Conservation (phyloP, 64 coral and sea anemone species). For the Porites lutea region DNA sequence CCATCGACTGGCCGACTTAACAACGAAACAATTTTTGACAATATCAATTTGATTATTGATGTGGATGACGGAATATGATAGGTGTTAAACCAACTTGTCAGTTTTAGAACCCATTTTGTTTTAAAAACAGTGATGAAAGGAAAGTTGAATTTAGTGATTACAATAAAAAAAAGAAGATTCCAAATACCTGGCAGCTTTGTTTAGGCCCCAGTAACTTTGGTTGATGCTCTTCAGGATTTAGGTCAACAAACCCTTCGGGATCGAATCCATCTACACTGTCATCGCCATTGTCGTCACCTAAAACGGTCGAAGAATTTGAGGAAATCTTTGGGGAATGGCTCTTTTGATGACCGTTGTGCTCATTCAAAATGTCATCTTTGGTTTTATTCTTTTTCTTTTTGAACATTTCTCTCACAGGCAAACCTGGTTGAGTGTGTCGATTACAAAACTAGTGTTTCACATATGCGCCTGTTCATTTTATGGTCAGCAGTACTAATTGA, state of each 20-base stretch:
- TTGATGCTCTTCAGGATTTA: conserved; percentile 53
- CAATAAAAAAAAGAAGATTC: too few relatives aligned
- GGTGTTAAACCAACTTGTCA: too few relatives aligned
- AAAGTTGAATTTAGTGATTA: too few relatives aligned
- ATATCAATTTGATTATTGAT: too few relatives aligned
- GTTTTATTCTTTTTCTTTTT: conserved; percentile 88
- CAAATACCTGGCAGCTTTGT: conserved; percentile 76
- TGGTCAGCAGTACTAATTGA: background rate
- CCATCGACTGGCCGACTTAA: too few relatives aligned
- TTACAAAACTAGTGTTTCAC: background rate
- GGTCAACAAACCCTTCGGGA: conserved; percentile 79
- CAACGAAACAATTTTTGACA: too few relatives aligned
- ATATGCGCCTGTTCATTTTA: background rate
- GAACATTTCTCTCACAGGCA: conserved; percentile 45
- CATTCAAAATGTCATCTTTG: conserved; percentile 39
- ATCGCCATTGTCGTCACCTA: background rate
- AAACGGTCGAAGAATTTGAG: background rate
- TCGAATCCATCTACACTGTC: conserved; percentile 76
- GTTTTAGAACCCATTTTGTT: too few relatives aligned
- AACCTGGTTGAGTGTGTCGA: background rate
- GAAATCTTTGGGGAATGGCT: background rate
- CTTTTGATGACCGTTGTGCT: background rate
- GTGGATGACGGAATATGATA: too few relatives aligned
- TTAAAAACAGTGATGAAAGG: too few relatives aligned
- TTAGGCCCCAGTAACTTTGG: conserved; percentile 77